Base-by-base conservation (phyloP, 2,113 vertebrate species). In the Brachirus orientalis region DNA sequence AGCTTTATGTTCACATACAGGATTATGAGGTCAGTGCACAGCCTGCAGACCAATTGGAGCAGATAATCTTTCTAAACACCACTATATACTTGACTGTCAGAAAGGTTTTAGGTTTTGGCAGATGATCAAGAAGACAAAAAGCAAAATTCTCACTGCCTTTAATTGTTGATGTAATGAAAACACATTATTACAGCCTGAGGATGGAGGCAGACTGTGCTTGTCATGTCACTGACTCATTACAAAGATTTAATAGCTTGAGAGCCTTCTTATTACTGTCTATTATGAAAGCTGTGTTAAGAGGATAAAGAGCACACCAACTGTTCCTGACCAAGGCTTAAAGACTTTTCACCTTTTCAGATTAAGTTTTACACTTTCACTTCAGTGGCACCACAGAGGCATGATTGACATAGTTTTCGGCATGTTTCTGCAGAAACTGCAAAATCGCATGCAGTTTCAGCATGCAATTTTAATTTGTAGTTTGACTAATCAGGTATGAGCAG, bases 151-250 rank as follows among this genome's bases (percentile, higher is more conserved):
- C 36, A 7, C 35, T 18, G 35, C 35, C n/a, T 40, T 19, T 14
- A 56, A 40, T 56, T 56, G 40, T 13, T 20, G 52, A 18, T 13
- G 17, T 38, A 37, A 55, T 55, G 35, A 17, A 53, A 36, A 38
- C 33, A 37, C 33, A 54, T 36, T 35, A 36, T 33, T 14, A 10
- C n/a, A 18, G 10, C 2, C 18, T 11, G 52, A 52, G n/a, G n/a
- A n/a, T n/a, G 35, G 1, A n/a, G 16, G 16, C 16, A n/a, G n/a
- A 8, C 4, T 17, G 9, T 18, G 10, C 38, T 55, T 37, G 9
- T 55, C 52, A 18, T 18, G 6, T 35, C 17, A 38, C 33, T 18
- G n/a, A 38, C n/a, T 55, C 33, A 36, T 35, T 53, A 53, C 17
- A 33, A 10, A 37, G 5, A 54, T 36, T 36, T 0, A 54, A 17